Conservation (phyloP, 1,140 invertebrate species). For the Mylabris phalerata region DNA sequence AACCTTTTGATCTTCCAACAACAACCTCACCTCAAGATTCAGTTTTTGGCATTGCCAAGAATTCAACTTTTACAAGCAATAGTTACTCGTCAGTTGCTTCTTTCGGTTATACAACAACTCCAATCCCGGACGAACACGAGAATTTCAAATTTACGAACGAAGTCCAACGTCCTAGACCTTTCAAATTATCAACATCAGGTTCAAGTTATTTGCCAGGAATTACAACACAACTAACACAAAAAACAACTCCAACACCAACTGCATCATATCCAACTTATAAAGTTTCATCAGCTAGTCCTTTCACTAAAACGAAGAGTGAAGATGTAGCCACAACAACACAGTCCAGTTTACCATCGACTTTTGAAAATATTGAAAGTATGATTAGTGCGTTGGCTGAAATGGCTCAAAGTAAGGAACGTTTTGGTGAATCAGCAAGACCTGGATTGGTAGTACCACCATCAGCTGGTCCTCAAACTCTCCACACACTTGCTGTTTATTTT, state of each 20-base stretch:
- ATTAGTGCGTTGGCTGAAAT: constrained; percentile 34
- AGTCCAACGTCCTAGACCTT: constrained; percentile 23
- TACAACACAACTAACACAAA: background rate
- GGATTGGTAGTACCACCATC: constrained; percentile 61
- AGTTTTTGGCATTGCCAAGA: no score
- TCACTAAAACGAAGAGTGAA: constrained; percentile 18
- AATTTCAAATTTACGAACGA: background rate
- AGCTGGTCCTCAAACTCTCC: constrained; percentile 64
- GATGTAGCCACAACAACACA: constrained; percentile 3
- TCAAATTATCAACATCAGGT: constrained; percentile 32
- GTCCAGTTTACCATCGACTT: constrained; percentile 9
- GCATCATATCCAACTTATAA: constrained; percentile 19
- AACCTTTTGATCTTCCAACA: no score
- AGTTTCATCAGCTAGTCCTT: constrained; percentile 37
- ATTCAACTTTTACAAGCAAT: no score
- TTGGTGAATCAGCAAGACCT: constrained; percentile 37
- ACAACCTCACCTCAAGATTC: no score
- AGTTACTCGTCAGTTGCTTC: no score
- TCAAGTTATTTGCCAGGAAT: background rate
- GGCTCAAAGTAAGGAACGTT: constrained; percentile 10
- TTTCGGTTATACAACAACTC: background rate
- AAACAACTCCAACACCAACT: constrained; percentile 2
- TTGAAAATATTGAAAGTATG: constrained; percentile 35
- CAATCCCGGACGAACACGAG: background rate
- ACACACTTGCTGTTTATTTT: constrained; percentile 70